Conservation (phyloP, 1,140 invertebrate species). For the Aricia agestis region DNA sequence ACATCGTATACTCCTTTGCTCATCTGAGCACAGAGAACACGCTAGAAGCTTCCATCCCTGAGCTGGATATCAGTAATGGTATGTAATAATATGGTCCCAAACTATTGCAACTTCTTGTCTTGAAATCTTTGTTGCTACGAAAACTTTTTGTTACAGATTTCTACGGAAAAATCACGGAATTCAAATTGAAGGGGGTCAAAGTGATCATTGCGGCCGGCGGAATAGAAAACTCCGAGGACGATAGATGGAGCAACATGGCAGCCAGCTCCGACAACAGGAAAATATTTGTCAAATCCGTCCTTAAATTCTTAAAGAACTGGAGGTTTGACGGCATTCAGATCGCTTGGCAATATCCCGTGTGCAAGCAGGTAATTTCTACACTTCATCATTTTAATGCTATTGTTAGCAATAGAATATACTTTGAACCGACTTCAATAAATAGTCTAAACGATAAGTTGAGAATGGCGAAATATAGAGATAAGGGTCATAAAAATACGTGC, state of each 20-base stretch:
- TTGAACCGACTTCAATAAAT: too few relatives aligned
- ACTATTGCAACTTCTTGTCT: not conserved
- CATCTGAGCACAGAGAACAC: slow-evolving; percentile 77
- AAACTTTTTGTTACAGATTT: slow-evolving; percentile 67
- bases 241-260: slow-evolving; percentile 80
- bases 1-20: slow-evolving; percentile 86
- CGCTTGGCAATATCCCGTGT: slow-evolving; percentile 86
- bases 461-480: too few relatives aligned
- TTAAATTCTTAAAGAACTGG: slow-evolving; percentile 80
- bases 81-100: slow-evolving; percentile 25
- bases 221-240: slow-evolving; percentile 82
- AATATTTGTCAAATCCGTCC: slow-evolving; percentile 78
- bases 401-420: too few relatives aligned
- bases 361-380: slow-evolving; percentile 78
- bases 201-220: slow-evolving; percentile 84
- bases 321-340: slow-evolving; percentile 84
- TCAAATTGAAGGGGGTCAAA: slow-evolving; percentile 79
- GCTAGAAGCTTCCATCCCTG: slow-evolving; percentile 79
- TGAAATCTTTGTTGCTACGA: too few relatives aligned
- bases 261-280: slow-evolving; percentile 76
- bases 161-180: slow-evolving; percentile 79
- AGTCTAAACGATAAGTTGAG: too few relatives aligned
- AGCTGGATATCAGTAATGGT: slow-evolving; percentile 83
- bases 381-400: too few relatives aligned
- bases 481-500: too few relatives aligned